Evolutionary conservation across 53 echinoderm and acorn worm species (phyloP).

Genomic region (Holothuria scabra): DNA sequence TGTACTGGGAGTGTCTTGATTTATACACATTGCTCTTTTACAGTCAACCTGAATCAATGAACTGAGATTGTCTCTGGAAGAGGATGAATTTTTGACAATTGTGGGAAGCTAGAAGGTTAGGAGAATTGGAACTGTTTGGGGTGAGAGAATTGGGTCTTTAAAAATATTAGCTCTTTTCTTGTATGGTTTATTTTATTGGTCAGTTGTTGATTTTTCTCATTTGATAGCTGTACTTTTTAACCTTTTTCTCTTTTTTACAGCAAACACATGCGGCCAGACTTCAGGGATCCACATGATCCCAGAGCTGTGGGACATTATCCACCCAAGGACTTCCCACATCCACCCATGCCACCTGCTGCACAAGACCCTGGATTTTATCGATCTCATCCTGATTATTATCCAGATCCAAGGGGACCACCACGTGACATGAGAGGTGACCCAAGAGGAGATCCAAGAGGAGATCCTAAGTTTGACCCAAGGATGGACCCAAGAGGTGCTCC

Average conservation of each 20-base stretch:
- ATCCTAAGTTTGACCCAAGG: constrained; percentile 39
- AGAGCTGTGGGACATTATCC: constrained; percentile 17
- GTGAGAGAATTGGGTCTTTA: no score
- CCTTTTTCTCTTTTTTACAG: neutral
- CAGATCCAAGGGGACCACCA: constrained; percentile 50
- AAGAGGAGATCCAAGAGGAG: constrained; percentile 45
- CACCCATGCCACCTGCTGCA: neutral
- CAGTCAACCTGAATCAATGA: no score
- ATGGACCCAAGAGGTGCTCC: constrained; percentile 45
- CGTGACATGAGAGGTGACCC: constrained; percentile 36
- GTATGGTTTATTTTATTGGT: no score
- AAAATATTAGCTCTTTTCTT: no score
- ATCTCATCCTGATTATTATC: constrained; percentile 8
- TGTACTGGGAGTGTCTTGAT: no score
- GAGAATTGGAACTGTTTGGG: no score
- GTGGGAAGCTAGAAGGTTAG: no score
- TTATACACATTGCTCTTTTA: no score
- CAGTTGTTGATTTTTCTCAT: no score
- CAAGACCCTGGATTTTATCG: neutral
- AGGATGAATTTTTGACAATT: no score
- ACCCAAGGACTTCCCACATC: constrained; percentile 36
- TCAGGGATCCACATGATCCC: constrained; percentile 20
- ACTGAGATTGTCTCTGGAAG: no score
- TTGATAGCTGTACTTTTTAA: no score
- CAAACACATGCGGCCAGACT: constrained; percentile 15